These are phyloP conservation scores for Callocephalon fimbriatum DNA, from an alignment of 2,113 vertebrate genomes.

Conservation along the genomic window DNA sequence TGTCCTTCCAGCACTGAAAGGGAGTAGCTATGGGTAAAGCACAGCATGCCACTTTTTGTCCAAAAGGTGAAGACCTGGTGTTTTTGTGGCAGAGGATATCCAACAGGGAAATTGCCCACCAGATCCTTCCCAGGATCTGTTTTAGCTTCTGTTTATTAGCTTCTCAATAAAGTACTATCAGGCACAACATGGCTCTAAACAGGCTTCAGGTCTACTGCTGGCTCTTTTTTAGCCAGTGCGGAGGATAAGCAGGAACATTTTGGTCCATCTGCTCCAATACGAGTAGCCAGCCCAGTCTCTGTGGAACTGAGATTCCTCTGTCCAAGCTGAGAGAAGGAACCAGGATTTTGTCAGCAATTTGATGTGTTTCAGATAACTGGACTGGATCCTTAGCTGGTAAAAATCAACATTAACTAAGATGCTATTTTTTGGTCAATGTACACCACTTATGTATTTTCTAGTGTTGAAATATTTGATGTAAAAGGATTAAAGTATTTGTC, in stretches of 20 bases:
- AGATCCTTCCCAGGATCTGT: neutral
- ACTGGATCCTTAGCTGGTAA: neutral
- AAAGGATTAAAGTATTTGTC: neutral
- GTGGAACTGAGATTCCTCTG: neutral
- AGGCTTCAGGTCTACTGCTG: neutral
- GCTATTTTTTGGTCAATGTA: neutral
- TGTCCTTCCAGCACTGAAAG: neutral
- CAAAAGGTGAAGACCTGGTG: neutral
- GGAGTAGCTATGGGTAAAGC: neutral
- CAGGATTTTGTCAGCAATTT: neutral
- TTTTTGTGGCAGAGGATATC: neutral
- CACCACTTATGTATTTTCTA: neutral
- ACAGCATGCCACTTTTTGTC: neutral
- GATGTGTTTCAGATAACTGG: neutral
- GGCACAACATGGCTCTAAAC: fast-evolving
- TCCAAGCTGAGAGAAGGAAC: neutral
- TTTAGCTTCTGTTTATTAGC: neutral
- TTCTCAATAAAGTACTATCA: neutral
- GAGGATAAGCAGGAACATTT: neutral
- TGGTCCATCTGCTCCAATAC: fast-evolving
- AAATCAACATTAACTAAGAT: neutral
- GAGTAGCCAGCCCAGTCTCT: neutral
- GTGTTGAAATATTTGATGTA: neutral
- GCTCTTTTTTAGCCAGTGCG: neutral
- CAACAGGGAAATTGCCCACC: fast-evolving